Conservation (phyloP, 2,888 invertebrate species). For the Andrena dorsata region DNA sequence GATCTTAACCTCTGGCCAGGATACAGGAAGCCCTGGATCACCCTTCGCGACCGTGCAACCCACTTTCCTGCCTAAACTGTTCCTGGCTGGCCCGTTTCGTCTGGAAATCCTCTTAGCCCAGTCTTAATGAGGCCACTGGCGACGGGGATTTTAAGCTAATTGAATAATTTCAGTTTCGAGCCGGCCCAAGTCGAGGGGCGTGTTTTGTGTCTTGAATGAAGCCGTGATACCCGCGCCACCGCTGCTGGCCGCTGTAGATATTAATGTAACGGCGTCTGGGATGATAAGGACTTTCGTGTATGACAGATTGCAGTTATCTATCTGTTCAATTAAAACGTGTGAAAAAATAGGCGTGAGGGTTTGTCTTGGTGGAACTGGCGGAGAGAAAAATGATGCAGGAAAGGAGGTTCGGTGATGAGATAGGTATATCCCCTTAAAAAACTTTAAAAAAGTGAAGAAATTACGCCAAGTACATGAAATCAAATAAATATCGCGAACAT, state of each 20-base stretch:
- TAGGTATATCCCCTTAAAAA: no score
- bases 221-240: not conserved
- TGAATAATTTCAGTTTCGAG: slow-evolving; percentile 80
- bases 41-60: slow-evolving; percentile 15
- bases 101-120: slow-evolving; percentile 80
- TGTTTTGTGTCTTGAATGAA: slow-evolving; percentile 56
- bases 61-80: slow-evolving; percentile 36
- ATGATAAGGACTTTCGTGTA: slow-evolving; percentile 10
- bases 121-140: slow-evolving; percentile 78
- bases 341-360: no score
- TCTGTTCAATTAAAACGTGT: no score
- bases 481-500: no score
- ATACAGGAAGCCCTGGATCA: slow-evolving; percentile 22
- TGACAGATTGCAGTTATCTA: not conserved
- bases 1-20: slow-evolving; percentile 53
- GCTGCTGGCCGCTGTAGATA: not conserved
- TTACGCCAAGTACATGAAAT: no score
- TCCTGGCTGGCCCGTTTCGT: slow-evolving; percentile 42
- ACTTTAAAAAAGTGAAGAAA: no score
- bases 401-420: no score
- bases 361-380: no score
- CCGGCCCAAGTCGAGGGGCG: slow-evolving; percentile 52
- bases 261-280: slow-evolving; percentile 22
- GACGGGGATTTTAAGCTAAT: slow-evolving; percentile 80
- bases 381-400: no score